Base-by-base conservation (phyloP, 2,113 vertebrate genomes). In the Myiopsitta monachus region DNA sequence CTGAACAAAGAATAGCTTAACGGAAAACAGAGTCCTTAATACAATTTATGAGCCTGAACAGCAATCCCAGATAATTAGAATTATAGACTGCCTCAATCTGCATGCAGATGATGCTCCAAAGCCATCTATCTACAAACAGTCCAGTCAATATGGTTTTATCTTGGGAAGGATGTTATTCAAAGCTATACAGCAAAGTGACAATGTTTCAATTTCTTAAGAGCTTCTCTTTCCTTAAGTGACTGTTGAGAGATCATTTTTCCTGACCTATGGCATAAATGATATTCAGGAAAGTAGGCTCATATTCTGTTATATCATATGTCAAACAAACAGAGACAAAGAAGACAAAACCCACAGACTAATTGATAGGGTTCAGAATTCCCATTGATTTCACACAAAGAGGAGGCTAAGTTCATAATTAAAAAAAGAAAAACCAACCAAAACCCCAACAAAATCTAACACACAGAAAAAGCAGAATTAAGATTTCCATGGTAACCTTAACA, bases 401-500 rank as follows among this genome's bases (percentile, higher is more conserved):
- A 93, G 47, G 77, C 15, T 88, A 84, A 87, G 19, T 64, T 87
- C 18, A 55, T 84, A 88, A 94, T 72, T 63, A 6, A 51, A 38
- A 72, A 72, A 69, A 28, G 31, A 44, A 61, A 24, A 33, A 18
- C 15, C 24, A 23, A 13, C 2, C 3, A 23, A 8, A 6, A 21
- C 6, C 4, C 12, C n/a, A 49, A 47, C 11, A 8, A 62, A 38
- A 38, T n/a, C 36, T 38, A 82, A 47, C 11, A 11, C 11, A 38
- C 23, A 84, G 41, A 44, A 80, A 94, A 93, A 94, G 17, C 39
- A 87, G 41, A 92, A 76, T 73, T 92, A 88, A 92, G 18, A 74
- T 97, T 97, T 87, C 94, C 69, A 89, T 93, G n/a, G 30, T 14
- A 94, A 96, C 80, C 31, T 83, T 90, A 82, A 64, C 69, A 94